Evolutionary conservation across 2,113 vertebrate genomes (phyloP).

Genomic region (Emydocephalus ijimae): DNA sequence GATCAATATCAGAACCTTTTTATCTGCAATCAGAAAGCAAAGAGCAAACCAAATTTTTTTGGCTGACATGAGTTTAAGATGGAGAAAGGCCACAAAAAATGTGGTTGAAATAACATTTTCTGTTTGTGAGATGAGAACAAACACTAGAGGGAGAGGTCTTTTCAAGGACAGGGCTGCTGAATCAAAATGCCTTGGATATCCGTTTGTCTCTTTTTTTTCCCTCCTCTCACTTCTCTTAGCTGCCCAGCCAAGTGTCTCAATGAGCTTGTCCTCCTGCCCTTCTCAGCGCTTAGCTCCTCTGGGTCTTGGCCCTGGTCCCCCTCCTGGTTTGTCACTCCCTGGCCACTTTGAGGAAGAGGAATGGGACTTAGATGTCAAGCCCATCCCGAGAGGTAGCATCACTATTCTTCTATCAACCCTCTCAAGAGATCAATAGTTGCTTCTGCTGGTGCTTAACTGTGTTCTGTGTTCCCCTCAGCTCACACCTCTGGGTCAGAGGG

Average conservation of each 20-base stretch:
- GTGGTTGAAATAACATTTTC: neutral
- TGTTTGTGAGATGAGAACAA: neutral
- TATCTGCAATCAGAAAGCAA: neutral
- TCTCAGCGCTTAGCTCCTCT: constrained; percentile 38
- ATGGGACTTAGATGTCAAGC: constrained; percentile 69
- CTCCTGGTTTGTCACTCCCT: constrained; percentile 63
- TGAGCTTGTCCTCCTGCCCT: constrained; percentile 60
- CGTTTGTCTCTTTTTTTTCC: constrained; percentile 17
- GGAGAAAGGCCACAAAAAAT: neutral
- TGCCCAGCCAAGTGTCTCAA: constrained; percentile 53
- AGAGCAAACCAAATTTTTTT: neutral
- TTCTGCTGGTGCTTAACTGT: neutral
- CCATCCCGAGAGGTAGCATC: constrained; percentile 64
- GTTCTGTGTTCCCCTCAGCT: neutral
- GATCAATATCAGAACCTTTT: neutral
- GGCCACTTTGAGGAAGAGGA: constrained; percentile 66
- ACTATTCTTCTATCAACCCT: neutral
- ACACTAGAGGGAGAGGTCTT: neutral
- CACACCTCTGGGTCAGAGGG: neutral
- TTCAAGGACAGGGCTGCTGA: neutral
- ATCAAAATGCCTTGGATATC: neutral
- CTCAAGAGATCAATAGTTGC: neutral
- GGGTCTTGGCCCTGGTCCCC: constrained; percentile 16
- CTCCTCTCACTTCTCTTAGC: constrained; percentile 47
- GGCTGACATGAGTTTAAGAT: neutral